Base-by-base conservation (phyloP, 2,113 vertebrate genomes). In the Marcusenius ussheri region DNA sequence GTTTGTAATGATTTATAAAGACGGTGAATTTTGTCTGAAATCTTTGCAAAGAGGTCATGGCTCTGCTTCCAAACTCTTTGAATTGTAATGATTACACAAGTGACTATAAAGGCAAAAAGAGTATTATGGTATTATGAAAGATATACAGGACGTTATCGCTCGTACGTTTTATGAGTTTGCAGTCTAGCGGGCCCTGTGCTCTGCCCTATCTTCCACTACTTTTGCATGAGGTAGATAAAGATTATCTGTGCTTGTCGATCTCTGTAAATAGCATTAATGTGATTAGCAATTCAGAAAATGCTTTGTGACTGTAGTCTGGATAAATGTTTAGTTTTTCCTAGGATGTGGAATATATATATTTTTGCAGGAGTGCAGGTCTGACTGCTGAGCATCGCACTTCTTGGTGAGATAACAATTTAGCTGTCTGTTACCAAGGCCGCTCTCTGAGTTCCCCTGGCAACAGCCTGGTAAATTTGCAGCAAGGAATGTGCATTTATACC, bases 401-500 rank as follows among this genome's bases (percentile, higher is more conserved):
- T 88, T 91, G 77, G 95, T 91, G 93, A 96, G 96, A 97, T 96
- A 96, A 97, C 95, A 91, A 90, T 94, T 93, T 93, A 91, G 86
- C 95, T 97, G 97, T 97, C 96, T 96, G 93, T 93, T 87, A 95
- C 95, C 96, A 96, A 96, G 96, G 96, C 96, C 87, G 94, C 94
- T 95, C 35, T 66, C 39, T 13, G 87, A 66, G 87, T 88, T 83
- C 96, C 96, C 96, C 96, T 96, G 94, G 96, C 96, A 96, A 97
- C 96, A 95, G 96, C 96, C 94, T 96, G 95, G 96, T 96, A 96
- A 96, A 96, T 95, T 96, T 91, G 94, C 94, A 96, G 96, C 96
- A 97, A 56, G 95, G 96, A 97, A 97, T 97, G 96, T 39, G 93
- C 94, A 94, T 96, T 95, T 96, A 95, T 94, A 95, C 96, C 95